Evolutionary conservation across 1,140 invertebrate species (phyloP), one percentile per base, ranked within the genome.

Genomic region (Parapsyche elsis): DNA sequence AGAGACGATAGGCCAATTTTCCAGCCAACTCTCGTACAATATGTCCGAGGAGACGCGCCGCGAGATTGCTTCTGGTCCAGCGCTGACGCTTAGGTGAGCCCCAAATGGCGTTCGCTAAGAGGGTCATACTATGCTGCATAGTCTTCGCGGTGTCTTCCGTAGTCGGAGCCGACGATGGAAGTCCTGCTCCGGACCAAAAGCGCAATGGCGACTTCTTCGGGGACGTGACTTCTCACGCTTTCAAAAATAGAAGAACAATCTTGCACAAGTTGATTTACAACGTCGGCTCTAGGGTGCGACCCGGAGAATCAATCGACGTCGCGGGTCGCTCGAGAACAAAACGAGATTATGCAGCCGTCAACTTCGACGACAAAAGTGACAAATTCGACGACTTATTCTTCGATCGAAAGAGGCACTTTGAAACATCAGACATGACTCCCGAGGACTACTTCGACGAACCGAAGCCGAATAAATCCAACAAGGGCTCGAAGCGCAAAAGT

Each of bases 321-420:
- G 44, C 70, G 53, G 24, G 10, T 14, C 45, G 53, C 45, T 38
- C 19, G 19, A 16, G 59, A 80, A 23, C n/a, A 53, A 38, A n/a
- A 53, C 9, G 73, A 70, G 16, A 21, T 21, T 19, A 44, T 16
- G 21, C 12, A 12, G 5, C 26, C 79, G 12, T 53, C 16, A n/a
- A 61, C 10, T 21, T 23, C 45, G 76, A 9, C 24, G 49, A 53
- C 10, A 53, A 53, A 2, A 53, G 12, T 12, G 16, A 53, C 4
- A 53, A 53, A 5, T 64, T 9, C 14, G 30, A 76, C 59, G 67
- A 70, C 76, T 19, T 53, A 80, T 45, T 82, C 30, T 80, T 78
- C 26, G 76, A 83, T 23, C 79, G 70, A 24, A 71, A 61, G 49
- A 45, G 81, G 30, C 81, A 83, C 23, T 83, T 83, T 30, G 81